Evolutionary conservation across 2,797 vertebrate genomes (phyloP).

Genomic region (Protonibea diacanthus): DNA sequence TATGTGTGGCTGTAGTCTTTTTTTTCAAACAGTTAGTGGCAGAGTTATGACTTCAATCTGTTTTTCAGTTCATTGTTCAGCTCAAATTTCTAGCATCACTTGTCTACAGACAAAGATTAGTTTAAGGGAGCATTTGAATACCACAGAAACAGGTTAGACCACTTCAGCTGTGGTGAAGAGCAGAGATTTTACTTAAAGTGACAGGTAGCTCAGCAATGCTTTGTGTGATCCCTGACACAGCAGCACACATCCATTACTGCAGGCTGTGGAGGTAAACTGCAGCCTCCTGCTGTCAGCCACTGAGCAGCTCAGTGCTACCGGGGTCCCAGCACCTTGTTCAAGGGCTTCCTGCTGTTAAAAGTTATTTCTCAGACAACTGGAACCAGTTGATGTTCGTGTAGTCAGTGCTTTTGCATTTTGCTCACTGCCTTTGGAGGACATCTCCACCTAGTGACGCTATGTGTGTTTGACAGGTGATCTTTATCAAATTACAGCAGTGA

Average conservation of each 20-base stretch:
- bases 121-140: constrained; percentile 6
- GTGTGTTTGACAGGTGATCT: background rate
- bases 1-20: background rate
- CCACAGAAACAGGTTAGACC: constrained; percentile 13
- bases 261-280: background rate
- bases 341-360: constrained; percentile 7
- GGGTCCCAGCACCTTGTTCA: background rate
- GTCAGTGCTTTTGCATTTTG: background rate
- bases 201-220: background rate
- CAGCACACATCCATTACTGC: background rate
- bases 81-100: background rate
- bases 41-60: background rate
- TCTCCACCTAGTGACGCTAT: constrained; percentile 24
- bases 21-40: too few species aligned
- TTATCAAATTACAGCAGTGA: background rate
- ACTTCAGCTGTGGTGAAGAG: background rate
- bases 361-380: background rate
- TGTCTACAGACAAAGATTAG: background rate
- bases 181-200: constrained; percentile 28
- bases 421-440: constrained; percentile 2
- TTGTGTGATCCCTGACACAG: background rate
- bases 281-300: background rate
- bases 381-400: background rate
- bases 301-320: background rate
- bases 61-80: background rate